A percentile compares a stretch with the other conserved stretches of the same genome.
phyloP scores from a whole-genome alignment of 2,113 vertebrate species.

The Daubentonia madagascariensis region DNA sequence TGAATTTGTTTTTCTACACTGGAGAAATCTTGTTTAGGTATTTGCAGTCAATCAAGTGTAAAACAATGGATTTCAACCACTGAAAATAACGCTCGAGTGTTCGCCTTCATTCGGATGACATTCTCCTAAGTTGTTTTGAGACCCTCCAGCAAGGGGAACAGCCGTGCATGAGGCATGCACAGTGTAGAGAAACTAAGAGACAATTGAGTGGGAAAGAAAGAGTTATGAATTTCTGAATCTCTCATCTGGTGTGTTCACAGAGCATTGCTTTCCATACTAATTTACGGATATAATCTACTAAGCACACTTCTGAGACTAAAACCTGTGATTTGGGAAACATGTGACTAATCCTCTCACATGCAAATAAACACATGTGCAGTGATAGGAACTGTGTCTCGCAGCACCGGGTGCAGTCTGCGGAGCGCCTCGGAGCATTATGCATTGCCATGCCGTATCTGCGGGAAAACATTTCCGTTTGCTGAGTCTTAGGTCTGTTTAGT shows the following conservation, averaged over 20 bases:
- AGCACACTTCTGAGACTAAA: conserved; percentile 32
- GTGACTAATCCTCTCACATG: conserved; percentile 41
- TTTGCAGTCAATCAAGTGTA: background rate
- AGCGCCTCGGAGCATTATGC: background rate
- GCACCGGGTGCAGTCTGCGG: background rate
- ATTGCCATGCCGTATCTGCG: too few species aligned
- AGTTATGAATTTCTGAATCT: background rate
- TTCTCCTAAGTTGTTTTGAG: background rate
- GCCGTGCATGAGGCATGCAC: background rate
- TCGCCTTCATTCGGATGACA: background rate
- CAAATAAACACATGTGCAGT: conserved; percentile 52
- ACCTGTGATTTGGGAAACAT: conserved; percentile 51
- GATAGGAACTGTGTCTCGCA: background rate
- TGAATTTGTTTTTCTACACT: background rate
- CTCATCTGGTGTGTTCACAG: conserved; percentile 11
- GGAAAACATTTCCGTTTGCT: background rate
- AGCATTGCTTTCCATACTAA: conserved; percentile 55
- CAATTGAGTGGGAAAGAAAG: background rate
- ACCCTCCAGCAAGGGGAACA: background rate
- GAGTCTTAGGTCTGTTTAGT: background rate
- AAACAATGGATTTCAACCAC: background rate
- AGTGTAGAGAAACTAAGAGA: fast-evolving
- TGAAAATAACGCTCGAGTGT: background rate
- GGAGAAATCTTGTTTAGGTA: background rate
- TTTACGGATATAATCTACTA: conserved; percentile 32